phyloP scores from a whole-genome alignment of 2,888 invertebrate genomes.

The Hypena proboscidalis region DNA sequence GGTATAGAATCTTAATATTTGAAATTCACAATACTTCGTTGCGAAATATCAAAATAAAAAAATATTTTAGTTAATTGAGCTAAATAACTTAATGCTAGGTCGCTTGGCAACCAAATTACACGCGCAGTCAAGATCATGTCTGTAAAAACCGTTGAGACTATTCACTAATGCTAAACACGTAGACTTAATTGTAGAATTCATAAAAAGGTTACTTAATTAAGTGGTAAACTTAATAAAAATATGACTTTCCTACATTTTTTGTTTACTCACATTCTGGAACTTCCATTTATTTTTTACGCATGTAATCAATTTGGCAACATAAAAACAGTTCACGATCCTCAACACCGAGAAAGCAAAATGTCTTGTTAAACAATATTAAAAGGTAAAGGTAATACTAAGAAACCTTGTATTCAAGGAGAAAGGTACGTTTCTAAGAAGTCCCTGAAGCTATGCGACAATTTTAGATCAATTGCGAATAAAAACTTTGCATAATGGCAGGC shows the following conservation, averaged over 20 bases:
- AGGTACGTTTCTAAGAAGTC: conserved; percentile 2
- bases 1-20: not conserved
- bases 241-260: too few species aligned
- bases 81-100: conserved; percentile 42
- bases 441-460: conserved; percentile 8
- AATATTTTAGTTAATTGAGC: conserved; percentile 32
- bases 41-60: conserved; percentile 21
- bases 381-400: not conserved
- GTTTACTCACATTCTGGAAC: too few species aligned
- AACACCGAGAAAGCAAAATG: too few species aligned
- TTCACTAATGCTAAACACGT: conserved; percentile 10
- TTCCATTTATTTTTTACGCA: too few species aligned
- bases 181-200: not conserved
- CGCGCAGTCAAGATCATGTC: conserved; percentile 11
- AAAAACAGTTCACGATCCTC: too few species aligned
- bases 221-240: too few species aligned
- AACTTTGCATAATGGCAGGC: not conserved
- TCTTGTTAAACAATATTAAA: not conserved
- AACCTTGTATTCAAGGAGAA: conserved; percentile 8
- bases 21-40: not conserved
- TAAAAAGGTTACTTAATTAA: not conserved
- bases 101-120: conserved; percentile 25
- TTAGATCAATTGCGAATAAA: not conserved
- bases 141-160: conserved; percentile 15
- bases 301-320: too few species aligned